Evolutionary conservation across 23 tunicate genomes (phyloP), one percentile per base, ranked within the genome.

Genomic region (Trididemnum nubilum): DNA sequence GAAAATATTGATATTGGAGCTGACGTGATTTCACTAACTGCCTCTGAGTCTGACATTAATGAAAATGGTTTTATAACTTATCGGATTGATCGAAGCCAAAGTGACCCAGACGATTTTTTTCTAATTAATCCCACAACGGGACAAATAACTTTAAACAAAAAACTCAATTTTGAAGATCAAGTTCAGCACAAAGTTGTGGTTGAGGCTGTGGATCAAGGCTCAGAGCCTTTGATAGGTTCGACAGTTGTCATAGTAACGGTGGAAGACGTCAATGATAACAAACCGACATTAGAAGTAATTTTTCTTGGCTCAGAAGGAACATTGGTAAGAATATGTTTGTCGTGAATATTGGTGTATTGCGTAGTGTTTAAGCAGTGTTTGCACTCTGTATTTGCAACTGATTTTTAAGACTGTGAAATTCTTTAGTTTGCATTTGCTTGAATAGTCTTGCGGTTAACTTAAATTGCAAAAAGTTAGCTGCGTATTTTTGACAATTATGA

Each of bases 221-320:
- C 86, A 18, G 86, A 85, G 64, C 90, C 97, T 0, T 82, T 71
- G 51, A 61, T 76, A 18, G 90, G 90, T 1, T 91, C 97, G 1
- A 85, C 97, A 33, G 83, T 91, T 0, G 87, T 91, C 57, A 85
- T 91, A 33, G 83, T 91, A 21, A 54, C 64, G 21, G 97, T 91
- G 15, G 69, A 26, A 2, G 87, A 91, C 77, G 87, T 91, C 34
- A 91, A 91, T 44, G 97, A 91, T 65, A 91, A 91, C 67, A 58
- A 91, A 69, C 97, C 97, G 29, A 51, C 37, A 5, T 79, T 91
- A 26, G 67, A 76, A 31, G 84, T 91, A 12, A 85, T 91, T 1
- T 91, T 85, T 60, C 76, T 91, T 3, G 90, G 70, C 22, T 71
- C 86, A 21, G 49, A 65, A 3, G 86, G 76, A 54, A 80, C 86